Conservation (phyloP, 2,113 vertebrate genomes). For the Penelope pileata region DNA sequence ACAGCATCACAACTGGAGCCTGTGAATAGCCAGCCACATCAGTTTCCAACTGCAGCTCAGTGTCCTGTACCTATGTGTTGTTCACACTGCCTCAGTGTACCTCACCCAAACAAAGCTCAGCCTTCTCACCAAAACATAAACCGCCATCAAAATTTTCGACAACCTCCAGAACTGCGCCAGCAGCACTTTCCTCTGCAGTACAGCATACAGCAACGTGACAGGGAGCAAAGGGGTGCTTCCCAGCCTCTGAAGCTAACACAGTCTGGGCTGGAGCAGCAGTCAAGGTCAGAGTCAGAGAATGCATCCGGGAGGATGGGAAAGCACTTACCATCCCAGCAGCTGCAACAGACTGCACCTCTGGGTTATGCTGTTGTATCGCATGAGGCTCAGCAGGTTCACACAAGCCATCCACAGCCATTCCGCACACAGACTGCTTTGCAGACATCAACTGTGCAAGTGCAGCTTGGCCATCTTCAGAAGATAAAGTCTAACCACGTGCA, state of each 20-base stretch:
- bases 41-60: slow-evolving; percentile 80
- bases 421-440: slow-evolving; percentile 59
- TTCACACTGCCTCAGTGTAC: slow-evolving; percentile 77
- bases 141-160: slow-evolving; percentile 59
- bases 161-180: slow-evolving; percentile 56
- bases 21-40: slow-evolving; percentile 77
- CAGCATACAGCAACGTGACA: slow-evolving; percentile 61
- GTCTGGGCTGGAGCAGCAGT: slow-evolving; percentile 65
- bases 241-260: slow-evolving; percentile 65
- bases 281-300: slow-evolving; percentile 13
- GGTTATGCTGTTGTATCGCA: slow-evolving; percentile 29
- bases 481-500: slow-evolving; percentile 56
- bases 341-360: slow-evolving; percentile 70
- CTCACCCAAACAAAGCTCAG: slow-evolving; percentile 72
- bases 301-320: slow-evolving; percentile 50
- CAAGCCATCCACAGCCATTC: slow-evolving; percentile 45
- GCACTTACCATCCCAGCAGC: slow-evolving; percentile 72
- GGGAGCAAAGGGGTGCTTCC: slow-evolving; percentile 47
- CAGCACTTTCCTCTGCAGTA: slow-evolving; percentile 69
- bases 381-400: slow-evolving; percentile 59
- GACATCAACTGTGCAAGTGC: slow-evolving; percentile 70
- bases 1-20: slow-evolving; percentile 78
- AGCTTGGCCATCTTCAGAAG: slow-evolving; percentile 75
- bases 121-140: slow-evolving; percentile 43
- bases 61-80: slow-evolving; percentile 82